Conservation (phyloP, 2,888 invertebrate genomes). For the Chironomus tentans region DNA sequence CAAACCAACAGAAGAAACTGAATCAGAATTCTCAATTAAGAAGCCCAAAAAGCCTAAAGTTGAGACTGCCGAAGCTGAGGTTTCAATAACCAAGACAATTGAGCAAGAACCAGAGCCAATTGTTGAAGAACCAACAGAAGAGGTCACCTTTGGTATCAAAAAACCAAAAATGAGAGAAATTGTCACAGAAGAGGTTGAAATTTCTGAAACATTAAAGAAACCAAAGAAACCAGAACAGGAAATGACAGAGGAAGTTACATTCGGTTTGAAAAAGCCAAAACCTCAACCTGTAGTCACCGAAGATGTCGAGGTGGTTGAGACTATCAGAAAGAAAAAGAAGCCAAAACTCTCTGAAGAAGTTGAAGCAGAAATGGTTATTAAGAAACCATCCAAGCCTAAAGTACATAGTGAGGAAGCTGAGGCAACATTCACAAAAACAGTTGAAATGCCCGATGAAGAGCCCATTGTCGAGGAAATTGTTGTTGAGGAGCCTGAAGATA, state of each 20-base stretch:
- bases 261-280: slow-evolving; percentile 31
- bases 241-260: background rate
- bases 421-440: slow-evolving; percentile 31
- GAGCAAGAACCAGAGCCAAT: slow-evolving; percentile 29
- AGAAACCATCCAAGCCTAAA: slow-evolving; percentile 37
- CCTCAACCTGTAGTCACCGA: slow-evolving; percentile 35
- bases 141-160: slow-evolving; percentile 27
- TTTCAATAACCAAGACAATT: slow-evolving; percentile 33
- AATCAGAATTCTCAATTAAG: slow-evolving; percentile 33
- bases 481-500: slow-evolving; percentile 35
- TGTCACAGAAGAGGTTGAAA: slow-evolving; percentile 31
- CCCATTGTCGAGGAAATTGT: slow-evolving; percentile 36
- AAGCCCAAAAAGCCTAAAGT: slow-evolving; percentile 31
- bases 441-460: slow-evolving; percentile 32
- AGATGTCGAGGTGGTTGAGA: slow-evolving; percentile 34
- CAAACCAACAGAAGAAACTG: slow-evolving; percentile 35
- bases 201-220: slow-evolving; percentile 33
- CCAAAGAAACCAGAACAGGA: slow-evolving; percentile 33
- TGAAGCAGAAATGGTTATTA: slow-evolving; percentile 31
- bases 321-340: slow-evolving; percentile 31
- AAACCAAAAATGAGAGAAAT: slow-evolving; percentile 34
- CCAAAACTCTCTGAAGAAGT: slow-evolving; percentile 30
- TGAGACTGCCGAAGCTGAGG: slow-evolving; percentile 34
- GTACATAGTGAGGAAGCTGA: slow-evolving; percentile 36
- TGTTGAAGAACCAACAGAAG: slow-evolving; percentile 30